These are phyloP conservation scores for Setophaga kirtlandii DNA, from an alignment of 2,113 vertebrate species.

Conservation along the genomic window DNA sequence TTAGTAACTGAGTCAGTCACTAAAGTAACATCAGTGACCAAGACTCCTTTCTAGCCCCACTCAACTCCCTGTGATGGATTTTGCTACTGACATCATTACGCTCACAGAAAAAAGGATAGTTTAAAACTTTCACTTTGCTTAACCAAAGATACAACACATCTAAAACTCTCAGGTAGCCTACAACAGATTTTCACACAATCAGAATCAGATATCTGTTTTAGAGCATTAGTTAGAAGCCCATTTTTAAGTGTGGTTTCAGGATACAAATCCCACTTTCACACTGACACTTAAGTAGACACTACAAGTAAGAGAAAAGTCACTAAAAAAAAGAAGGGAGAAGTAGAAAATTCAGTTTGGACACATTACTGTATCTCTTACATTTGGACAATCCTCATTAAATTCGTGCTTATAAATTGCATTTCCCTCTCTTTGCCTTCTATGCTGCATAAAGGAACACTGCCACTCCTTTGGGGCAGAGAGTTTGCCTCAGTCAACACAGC, in stretches of 20 bases:
- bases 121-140: not conserved
- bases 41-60: not conserved
- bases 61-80: not conserved
- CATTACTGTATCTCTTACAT: not conserved
- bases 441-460: not conserved
- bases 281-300: not conserved
- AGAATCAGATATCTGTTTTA: not conserved
- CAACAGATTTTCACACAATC: not conserved
- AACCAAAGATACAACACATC: not conserved
- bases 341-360: not conserved
- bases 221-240: not conserved
- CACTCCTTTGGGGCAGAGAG: not conserved
- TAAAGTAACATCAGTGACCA: not conserved
- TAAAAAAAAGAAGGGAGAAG: not conserved
- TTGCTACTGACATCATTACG: not conserved
- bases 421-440: not conserved
- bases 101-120: not conserved
- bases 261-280: not conserved
- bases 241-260: not conserved
- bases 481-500: not conserved
- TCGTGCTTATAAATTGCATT: not conserved
- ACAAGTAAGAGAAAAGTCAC: not conserved
- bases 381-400: not conserved
- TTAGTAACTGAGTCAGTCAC: not conserved
- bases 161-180: not conserved